Evolutionary conservation across 1,140 invertebrate species (phyloP).

Genomic region (Riptortus pedestris): DNA sequence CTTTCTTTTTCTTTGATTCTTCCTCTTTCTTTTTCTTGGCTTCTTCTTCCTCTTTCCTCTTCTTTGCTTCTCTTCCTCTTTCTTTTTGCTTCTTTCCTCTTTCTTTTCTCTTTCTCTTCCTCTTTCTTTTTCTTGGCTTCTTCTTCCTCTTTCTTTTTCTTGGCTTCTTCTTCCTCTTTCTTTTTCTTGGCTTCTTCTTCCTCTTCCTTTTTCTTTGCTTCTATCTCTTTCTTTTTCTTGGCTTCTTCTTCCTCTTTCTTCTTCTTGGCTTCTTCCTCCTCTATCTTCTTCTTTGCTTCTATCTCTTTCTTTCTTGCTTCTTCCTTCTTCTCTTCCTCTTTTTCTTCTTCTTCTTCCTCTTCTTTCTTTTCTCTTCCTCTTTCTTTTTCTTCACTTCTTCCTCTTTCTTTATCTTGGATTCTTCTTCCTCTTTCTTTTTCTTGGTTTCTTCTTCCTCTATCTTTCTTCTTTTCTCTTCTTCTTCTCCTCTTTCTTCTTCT

Average conservation of each 20-base stretch:
- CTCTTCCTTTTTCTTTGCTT: neutral
- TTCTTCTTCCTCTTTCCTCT: constrained; percentile 26
- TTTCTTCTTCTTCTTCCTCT: neutral
- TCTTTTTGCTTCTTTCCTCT: constrained; percentile 30
- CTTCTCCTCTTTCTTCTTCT: neutral
- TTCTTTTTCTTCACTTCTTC: neutral
- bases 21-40: neutral
- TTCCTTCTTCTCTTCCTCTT: constrained; percentile 22
- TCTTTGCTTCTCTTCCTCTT: constrained; percentile 29
- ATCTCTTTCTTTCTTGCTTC: constrained; percentile 21
- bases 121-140: constrained; percentile 30
- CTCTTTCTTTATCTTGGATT: neutral
- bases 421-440: neutral
- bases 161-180: constrained; percentile 26
- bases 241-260: neutral
- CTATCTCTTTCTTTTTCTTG: neutral
- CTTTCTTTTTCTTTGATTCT: too few relatives aligned
- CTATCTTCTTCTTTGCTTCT: neutral
- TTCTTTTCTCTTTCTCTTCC: constrained; percentile 30
- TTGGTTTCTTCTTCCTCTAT: neutral
- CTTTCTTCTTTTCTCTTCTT: neutral
- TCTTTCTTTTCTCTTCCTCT: constrained; percentile 5
- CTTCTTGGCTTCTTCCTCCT: neutral
- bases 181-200: constrained; percentile 29
- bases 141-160: constrained; percentile 31